Conservation (phyloP, 2,113 vertebrate genomes). For the Chascanopsetta lugubris region DNA sequence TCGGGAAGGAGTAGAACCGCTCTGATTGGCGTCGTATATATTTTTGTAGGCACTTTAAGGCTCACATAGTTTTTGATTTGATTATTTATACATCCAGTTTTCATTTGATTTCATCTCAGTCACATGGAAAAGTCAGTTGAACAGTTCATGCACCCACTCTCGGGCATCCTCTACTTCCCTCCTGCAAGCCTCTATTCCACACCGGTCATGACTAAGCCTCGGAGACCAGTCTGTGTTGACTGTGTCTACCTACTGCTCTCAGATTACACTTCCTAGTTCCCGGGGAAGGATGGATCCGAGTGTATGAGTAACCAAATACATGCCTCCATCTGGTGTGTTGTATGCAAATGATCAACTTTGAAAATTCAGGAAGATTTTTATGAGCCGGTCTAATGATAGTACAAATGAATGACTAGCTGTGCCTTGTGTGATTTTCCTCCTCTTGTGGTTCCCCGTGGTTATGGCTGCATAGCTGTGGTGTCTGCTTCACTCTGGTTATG, state of each 20-base stretch:
- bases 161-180: constrained; percentile 3
- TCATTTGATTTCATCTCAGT: background rate
- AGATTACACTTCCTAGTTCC: constrained; percentile 48
- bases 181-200: constrained; percentile 31
- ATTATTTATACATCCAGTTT: background rate
- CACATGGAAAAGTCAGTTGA: background rate
- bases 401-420: background rate
- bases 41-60: background rate
- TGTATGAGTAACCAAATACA: constrained; percentile 36
- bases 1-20: background rate
- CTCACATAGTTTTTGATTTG: background rate
- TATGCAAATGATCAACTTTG: constrained; percentile 61
- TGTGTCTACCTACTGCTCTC: constrained; percentile 39
- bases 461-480: constrained; percentile 22
- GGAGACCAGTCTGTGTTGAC: constrained; percentile 37
- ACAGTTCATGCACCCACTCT: background rate
- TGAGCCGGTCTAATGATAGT: background rate
- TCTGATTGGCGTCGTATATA: background rate
- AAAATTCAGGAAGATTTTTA: constrained; percentile 41
- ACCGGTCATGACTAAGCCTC: constrained; percentile 40
- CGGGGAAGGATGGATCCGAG: constrained; percentile 22
- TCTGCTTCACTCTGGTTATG: constrained; percentile 10
- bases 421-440: constrained; percentile 4
- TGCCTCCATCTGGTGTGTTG: constrained; percentile 30
- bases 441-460: constrained; percentile 9